Conservation (phyloP, 2,888 invertebrate genomes). For the Amphimallon solstitiale region DNA sequence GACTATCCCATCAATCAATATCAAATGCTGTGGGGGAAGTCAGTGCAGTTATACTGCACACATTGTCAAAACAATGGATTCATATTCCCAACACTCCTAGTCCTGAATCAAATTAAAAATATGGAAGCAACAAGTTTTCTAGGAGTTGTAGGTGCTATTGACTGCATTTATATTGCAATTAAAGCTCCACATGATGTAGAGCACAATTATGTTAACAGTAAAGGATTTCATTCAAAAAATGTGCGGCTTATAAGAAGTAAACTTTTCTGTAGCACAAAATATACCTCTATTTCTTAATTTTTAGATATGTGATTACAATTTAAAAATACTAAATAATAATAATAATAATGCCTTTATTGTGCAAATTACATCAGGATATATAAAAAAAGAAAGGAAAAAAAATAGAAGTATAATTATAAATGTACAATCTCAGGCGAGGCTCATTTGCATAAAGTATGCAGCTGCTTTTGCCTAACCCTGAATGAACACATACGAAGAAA, state of each 20-base stretch:
- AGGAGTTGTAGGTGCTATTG: slow-evolving; percentile 39
- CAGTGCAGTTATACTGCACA: slow-evolving; percentile 1
- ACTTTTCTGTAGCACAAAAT: background rate
- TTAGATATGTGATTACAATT: slow-evolving; percentile 48
- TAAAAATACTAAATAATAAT: slow-evolving; percentile 46
- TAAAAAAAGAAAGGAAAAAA: too few species aligned
- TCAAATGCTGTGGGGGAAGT: slow-evolving; percentile 35
- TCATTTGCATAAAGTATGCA: too few species aligned
- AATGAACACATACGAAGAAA: too few species aligned
- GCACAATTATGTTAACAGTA: slow-evolving; percentile 45
- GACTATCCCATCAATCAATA: slow-evolving; percentile 36
- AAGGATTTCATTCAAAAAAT: slow-evolving; percentile 35
- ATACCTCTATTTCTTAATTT: slow-evolving; percentile 3
- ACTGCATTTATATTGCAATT: slow-evolving; percentile 42
- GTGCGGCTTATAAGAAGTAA: background rate
- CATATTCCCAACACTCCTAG: slow-evolving; percentile 34
- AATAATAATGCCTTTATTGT: too few species aligned
- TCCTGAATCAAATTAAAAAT: slow-evolving; percentile 38
- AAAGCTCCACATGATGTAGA: slow-evolving; percentile 40
- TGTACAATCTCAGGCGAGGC: too few species aligned
- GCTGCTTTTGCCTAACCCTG: too few species aligned
- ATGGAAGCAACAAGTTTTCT: slow-evolving; percentile 43
- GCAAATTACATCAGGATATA: too few species aligned
- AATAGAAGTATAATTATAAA: too few species aligned
- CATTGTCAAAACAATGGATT: too few species aligned